A percentile compares a stretch with the other conserved stretches of the same genome.
phyloP scores from a whole-genome alignment of 2,113 vertebrate species.

The Rhabdornis inornatus region DNA sequence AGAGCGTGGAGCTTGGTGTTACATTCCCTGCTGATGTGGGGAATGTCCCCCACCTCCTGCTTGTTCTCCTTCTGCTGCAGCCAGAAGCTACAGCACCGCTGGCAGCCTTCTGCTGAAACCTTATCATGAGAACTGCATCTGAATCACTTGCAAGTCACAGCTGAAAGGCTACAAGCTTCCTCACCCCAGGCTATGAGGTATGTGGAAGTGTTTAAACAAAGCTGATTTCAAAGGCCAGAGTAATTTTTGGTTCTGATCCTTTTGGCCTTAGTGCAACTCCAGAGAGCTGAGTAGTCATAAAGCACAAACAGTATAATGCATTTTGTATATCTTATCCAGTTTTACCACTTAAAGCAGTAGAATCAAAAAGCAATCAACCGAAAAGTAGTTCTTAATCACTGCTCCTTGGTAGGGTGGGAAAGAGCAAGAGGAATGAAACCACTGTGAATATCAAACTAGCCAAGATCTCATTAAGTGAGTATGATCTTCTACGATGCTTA shows the following conservation, averaged over 20 bases:
- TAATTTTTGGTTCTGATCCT: neutral
- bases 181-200: neutral
- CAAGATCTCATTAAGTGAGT: neutral
- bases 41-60: neutral
- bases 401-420: slow-evolving; percentile 1
- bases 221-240: neutral
- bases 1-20: neutral
- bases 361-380: slow-evolving; percentile 49
- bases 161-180: neutral
- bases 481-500: neutral
- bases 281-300: neutral
- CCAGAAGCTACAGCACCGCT: neutral
- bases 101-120: neutral
- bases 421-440: slow-evolving; percentile 1
- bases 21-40: neutral
- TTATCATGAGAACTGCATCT: neutral
- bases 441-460: slow-evolving; percentile 1
- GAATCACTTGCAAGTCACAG: neutral
- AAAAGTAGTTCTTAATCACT: slow-evolving; percentile 7
- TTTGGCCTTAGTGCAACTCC: neutral
- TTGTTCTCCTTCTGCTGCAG: neutral
- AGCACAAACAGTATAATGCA: neutral
- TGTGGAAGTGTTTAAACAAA: neutral
- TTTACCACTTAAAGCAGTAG: neutral
- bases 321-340: neutral